phyloP scores from a whole-genome alignment of 2,888 invertebrate species.

The Ormyrus thymus region DNA sequence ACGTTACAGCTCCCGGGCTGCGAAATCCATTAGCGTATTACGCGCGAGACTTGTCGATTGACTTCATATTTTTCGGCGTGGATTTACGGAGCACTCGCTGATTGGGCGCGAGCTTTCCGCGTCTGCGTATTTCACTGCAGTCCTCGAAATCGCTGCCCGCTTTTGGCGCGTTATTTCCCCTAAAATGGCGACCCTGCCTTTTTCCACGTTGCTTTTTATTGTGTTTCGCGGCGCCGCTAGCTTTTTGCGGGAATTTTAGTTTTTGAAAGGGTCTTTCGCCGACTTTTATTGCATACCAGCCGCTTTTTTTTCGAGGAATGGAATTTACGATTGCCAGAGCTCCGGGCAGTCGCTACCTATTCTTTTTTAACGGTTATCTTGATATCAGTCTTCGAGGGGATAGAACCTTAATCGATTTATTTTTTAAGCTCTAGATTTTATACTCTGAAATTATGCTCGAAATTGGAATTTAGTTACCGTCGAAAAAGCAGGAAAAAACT shows the following conservation, averaged over 20 bases:
- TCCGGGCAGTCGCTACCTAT: too few relatives aligned
- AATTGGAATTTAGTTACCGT: too few relatives aligned
- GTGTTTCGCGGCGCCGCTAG: background rate
- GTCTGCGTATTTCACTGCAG: background rate
- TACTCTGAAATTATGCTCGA: too few relatives aligned
- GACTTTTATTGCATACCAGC: background rate
- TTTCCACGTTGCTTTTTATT: background rate
- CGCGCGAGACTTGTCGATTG: slow-evolving; percentile 27
- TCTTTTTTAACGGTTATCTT: too few relatives aligned
- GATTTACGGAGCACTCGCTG: slow-evolving; percentile 47
- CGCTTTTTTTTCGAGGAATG: background rate
- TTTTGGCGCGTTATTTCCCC: background rate
- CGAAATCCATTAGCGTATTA: slow-evolving; percentile 56
- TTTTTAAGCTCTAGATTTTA: too few relatives aligned
- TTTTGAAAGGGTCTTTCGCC: background rate
- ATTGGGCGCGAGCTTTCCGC: slow-evolving; percentile 9
- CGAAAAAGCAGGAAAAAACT: too few relatives aligned
- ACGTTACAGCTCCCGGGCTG: background rate
- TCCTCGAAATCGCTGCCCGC: background rate
- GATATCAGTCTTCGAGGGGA: too few relatives aligned
- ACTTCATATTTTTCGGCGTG: slow-evolving; percentile 35
- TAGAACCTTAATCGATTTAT: too few relatives aligned
- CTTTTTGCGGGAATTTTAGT: background rate
- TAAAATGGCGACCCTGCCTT: too few relatives aligned
- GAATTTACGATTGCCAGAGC: too few relatives aligned